These are phyloP conservation scores for Saguinus imperator DNA, from an alignment of 2,113 vertebrate species.

Conservation along the genomic window DNA sequence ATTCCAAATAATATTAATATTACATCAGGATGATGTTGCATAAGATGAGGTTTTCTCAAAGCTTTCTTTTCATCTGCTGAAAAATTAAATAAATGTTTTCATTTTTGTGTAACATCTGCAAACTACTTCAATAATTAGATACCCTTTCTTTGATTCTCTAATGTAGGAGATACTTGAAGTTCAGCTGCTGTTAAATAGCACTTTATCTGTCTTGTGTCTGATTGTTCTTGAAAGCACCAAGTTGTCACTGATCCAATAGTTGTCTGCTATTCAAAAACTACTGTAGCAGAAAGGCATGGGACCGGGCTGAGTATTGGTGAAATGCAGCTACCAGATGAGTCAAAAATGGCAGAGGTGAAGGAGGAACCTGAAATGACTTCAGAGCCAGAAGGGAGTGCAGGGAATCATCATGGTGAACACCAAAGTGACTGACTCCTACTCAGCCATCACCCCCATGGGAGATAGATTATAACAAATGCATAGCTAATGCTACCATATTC, in stretches of 20 bases:
- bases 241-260: not conserved
- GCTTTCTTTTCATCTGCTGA: not conserved
- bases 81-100: not conserved
- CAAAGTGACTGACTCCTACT: slow-evolving; percentile 82
- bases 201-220: not conserved
- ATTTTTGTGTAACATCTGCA: not conserved
- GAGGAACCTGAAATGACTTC: slow-evolving; percentile 95
- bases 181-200: not conserved
- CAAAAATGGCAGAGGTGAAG: slow-evolving; percentile 91
- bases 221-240: not conserved
- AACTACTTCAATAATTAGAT: slow-evolving; percentile 32
- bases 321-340: not conserved
- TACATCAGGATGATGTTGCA: not conserved
- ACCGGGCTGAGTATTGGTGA: not conserved
- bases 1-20: not conserved
- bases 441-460: not conserved
- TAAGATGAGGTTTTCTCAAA: not conserved
- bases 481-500: not conserved
- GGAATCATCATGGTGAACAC: slow-evolving; percentile 94
- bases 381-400: slow-evolving; percentile 94
- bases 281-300: not conserved
- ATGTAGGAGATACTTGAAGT: not conserved
- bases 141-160: not conserved
- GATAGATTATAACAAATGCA: not conserved
- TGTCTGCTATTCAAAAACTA: not conserved